phyloP scores from a whole-genome alignment of 2,797 vertebrate genomes.

The Platalea minor region DNA sequence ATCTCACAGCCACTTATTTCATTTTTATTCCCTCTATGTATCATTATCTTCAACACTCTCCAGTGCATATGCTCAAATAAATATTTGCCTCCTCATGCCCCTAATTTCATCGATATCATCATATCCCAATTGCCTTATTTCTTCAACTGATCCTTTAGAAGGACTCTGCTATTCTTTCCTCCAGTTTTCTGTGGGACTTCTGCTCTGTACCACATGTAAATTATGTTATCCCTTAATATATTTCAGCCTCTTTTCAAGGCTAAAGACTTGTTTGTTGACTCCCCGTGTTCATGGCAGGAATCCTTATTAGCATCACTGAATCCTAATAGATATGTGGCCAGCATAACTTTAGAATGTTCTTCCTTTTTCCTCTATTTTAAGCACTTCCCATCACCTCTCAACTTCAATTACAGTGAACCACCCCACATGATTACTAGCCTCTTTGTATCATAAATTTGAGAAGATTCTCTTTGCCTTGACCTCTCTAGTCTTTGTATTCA shows the following conservation, averaged over 20 bases:
- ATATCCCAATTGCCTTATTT: not conserved
- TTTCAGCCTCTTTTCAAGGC: not conserved
- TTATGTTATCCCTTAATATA: not conserved
- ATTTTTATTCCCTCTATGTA: not conserved
- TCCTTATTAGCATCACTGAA: not conserved
- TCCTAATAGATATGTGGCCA: fast-evolving
- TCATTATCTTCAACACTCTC: not conserved
- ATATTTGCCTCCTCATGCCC: not conserved
- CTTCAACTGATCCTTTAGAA: not conserved
- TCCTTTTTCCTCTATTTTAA: not conserved
- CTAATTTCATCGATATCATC: not conserved
- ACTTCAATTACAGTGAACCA: not conserved
- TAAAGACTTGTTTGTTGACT: not conserved
- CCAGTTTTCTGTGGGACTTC: not conserved
- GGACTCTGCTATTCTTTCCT: not conserved
- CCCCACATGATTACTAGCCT: not conserved
- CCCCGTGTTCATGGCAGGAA: not conserved
- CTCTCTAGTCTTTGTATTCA: not conserved
- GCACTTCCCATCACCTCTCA: not conserved
- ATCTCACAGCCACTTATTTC: not conserved
- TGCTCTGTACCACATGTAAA: not conserved
- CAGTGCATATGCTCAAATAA: not conserved
- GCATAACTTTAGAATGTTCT: not conserved
- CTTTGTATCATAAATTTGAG: not conserved
- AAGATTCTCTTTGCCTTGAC: not conserved